Base-by-base conservation (phyloP, 2,888 invertebrate species). In the Dynastes hyllus region DNA sequence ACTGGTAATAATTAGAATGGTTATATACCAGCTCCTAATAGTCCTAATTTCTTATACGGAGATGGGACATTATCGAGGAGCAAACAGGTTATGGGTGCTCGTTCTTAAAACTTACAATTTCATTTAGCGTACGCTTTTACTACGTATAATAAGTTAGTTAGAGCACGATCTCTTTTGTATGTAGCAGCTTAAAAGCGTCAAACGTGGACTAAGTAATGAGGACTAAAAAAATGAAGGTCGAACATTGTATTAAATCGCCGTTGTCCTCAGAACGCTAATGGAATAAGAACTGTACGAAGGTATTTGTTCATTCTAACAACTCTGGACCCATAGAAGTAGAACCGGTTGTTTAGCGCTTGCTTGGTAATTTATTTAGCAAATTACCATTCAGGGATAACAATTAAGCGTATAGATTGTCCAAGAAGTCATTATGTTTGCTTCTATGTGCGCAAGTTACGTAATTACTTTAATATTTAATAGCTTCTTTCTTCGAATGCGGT, bases 331-430 rank as follows among this genome's bases (percentile, higher is more conserved):
- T 22, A 29, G 27, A 61, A 3, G 11, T 9, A 27, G 50, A 2
- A 69, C 16, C 50, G 67, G 9, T 50, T 50, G 27, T 16, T 69
- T 69, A 69, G 22, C 67, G 50, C 22, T 22, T 22, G 22, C 27
- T 37, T 2, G 27, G n/a, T 69, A 69, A 69, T 69, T 69, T 50
- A 9, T 69, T 69, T 9, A n/a, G 13, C 67, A 67, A 67, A 67
- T 50, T 29, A 22, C 50, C 8, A 67, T 40, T 40, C 40, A 16
- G 13, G 66, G 6, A 13, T 16, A 55, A 55, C 22, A 55, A 22
- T 55, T n/a, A 55, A 0, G 11, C 45, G 45, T 45, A 45, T 8
- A 8, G 45, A 45, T 45, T 45, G 11, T 45, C 8, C 45, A 11
- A 45, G 45, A 45, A 8, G 11, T 11, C 45, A 8, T 11, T 45